Base-by-base conservation (phyloP, 1,140 invertebrate genomes). In the Cydia fagiglandana region DNA sequence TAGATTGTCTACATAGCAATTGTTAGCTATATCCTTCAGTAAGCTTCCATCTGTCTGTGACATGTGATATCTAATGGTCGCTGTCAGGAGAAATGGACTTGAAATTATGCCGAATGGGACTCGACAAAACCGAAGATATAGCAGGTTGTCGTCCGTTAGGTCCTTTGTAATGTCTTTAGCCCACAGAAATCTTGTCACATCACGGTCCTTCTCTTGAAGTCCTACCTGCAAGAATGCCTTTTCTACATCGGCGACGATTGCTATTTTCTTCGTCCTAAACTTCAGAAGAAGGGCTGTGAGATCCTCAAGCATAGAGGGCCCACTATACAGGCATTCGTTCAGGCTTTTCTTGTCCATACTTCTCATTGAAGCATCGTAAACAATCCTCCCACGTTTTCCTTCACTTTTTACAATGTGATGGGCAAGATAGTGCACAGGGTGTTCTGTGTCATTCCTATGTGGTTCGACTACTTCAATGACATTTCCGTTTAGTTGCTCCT, bases 401-500 rank as follows among this genome's bases (percentile, higher is more conserved):
- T 28, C 17, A 17, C 0, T 38, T 28, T 64, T 64, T 28, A 64
- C 64, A 20, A 64, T 64, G 10, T 64, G 64, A 30, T 64, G 64
- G 1, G 64, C 64, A 1, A 76, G 12, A 50, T 76, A 41, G 15
- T 76, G 75, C 20, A 47, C 41, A 50, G 24, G 34, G 7, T 17
- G 17, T 15, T 15, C 64, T 12, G 64, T 47, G 41, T 24, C 61
- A n/a, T 30, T 41, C 10, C n/a, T 28, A 6, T n/a, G 7, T 3
- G 56, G 56, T 5, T 74, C 30, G 2, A 77, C 15, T 6, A 24
- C 28, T 74, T 77, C 76, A 34, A 77, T 77, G 10, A 77, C 38
- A 17, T 64, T 64, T 1, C 7, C 6, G 30, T 53, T 5, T 30
- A 73, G 13, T 56, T 77, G 76, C 50, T 74, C 73, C 12, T 68